A percentile compares a stretch with the other conserved stretches of the same genome.
Conservation (phyloP, 2,888 invertebrate genomes). For the Chirona hameri region DNA sequence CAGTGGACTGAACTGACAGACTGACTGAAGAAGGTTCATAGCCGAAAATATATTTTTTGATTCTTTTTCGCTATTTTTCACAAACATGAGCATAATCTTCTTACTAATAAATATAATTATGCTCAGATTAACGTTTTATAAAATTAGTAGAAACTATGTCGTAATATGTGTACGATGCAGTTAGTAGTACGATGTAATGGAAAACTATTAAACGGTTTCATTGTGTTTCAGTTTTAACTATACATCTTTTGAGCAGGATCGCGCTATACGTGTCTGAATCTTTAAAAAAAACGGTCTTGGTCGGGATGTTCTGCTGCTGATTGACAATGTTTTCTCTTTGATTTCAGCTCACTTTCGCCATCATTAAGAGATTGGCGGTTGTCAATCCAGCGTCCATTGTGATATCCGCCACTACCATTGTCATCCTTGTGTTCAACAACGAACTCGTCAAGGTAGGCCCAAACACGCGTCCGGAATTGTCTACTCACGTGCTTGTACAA, state of each 20-base stretch:
- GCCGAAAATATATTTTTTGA: too few species aligned
- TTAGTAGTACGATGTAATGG: background rate
- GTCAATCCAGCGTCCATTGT: constrained; percentile 62
- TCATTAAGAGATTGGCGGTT: constrained; percentile 5
- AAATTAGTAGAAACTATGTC: background rate
- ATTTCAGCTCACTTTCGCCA: constrained; percentile 35
- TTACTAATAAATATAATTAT: too few species aligned
- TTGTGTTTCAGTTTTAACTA: too few species aligned
- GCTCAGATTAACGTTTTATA: too few species aligned
- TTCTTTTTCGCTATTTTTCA: background rate
- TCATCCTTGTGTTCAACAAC: constrained; percentile 65
- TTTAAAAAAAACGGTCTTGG: too few species aligned
- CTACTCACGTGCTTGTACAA: too few species aligned
- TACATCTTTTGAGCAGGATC: too few species aligned
- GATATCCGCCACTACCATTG: constrained; percentile 64
- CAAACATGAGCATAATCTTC: background rate
- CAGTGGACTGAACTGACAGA: too few species aligned
- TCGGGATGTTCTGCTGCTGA: too few species aligned
- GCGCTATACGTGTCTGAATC: too few species aligned
- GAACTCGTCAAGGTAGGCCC: constrained; percentile 67
- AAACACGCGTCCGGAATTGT: too few species aligned
- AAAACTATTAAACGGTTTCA: background rate
- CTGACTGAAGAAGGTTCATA: too few species aligned
- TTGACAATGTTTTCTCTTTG: constrained; percentile 1
- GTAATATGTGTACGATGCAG: background rate